Percentiles rank a stretch among this genome's conserved stretches.
These are phyloP conservation scores for Discoglossus pictus DNA, from an alignment of 2,797 vertebrate genomes.

Conservation along the genomic window DNA sequence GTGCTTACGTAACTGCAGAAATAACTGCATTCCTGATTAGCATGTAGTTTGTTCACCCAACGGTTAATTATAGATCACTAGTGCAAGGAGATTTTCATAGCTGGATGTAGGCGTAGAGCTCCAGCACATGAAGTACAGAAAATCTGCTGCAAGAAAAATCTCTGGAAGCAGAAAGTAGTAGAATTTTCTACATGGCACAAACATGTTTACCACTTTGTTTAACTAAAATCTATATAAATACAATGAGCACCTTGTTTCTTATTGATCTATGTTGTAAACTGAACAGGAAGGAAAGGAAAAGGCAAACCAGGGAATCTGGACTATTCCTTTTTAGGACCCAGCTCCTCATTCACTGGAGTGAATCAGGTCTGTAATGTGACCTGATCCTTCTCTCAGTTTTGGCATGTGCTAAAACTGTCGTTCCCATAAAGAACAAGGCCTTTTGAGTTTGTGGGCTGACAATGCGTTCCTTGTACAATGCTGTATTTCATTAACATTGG, in stretches of 20 bases:
- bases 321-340: neutral
- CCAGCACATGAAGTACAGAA: conserved; percentile 47
- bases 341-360: neutral
- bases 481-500: no score
- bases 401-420: neutral
- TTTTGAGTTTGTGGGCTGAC: no score
- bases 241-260: no score
- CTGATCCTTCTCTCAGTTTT: neutral
- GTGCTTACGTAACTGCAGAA: conserved; percentile 38
- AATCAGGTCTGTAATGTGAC: conserved; percentile 7
- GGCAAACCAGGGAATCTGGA: neutral
- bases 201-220: conserved; percentile 4
- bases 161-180: conserved; percentile 32
- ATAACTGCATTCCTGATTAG: conserved; percentile 46
- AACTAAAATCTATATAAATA: no score
- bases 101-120: conserved; percentile 30
- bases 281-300: no score
- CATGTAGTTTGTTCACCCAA: conserved; percentile 42
- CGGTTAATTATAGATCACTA: conserved; percentile 54
- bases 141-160: conserved; percentile 38
- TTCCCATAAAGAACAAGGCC: neutral
- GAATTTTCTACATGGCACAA: conserved; percentile 37
- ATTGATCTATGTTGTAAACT: no score
- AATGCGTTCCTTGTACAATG: no score
- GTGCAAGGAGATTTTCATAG: conserved; percentile 46